Conservation (phyloP, 2,797 vertebrate species). For the Coregonus sp. region DNA sequence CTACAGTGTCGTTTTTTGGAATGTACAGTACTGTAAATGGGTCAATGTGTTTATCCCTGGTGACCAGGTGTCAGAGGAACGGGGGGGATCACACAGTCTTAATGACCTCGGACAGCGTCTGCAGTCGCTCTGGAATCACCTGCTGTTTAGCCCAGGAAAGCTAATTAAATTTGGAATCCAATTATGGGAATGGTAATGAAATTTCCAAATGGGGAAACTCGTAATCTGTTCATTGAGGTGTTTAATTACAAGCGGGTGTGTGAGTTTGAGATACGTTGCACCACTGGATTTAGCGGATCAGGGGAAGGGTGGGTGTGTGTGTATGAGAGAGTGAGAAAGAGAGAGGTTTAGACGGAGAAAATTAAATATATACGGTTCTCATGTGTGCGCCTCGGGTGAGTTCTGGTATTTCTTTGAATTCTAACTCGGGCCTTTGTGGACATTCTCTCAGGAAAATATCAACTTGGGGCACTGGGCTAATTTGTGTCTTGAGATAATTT, state of each 20-base stretch:
- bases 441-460: neutral
- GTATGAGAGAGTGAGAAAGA: slow-evolving; percentile 8
- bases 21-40: neutral
- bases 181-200: slow-evolving; percentile 82
- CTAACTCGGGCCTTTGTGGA: neutral
- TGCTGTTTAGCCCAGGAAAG: slow-evolving; percentile 71
- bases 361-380: neutral
- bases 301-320: neutral
- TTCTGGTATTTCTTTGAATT: slow-evolving; percentile 9
- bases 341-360: neutral
- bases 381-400: slow-evolving; percentile 10
- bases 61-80: slow-evolving; percentile 38
- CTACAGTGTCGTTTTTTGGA: neutral
- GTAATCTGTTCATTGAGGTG: slow-evolving; percentile 83
- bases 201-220: slow-evolving; percentile 83
- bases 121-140: slow-evolving; percentile 67
- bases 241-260: slow-evolving; percentile 80
- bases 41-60: slow-evolving; percentile 25
- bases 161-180: slow-evolving; percentile 83
- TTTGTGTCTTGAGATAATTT: neutral
- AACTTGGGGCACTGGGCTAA: neutral
- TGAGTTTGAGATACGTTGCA: slow-evolving; percentile 71
- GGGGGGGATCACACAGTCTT: slow-evolving; percentile 36
- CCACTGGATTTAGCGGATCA: slow-evolving; percentile 57
- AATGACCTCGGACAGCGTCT: slow-evolving; percentile 58